Evolutionary conservation across 2,888 invertebrate species (phyloP).

Genomic region (Slavum lentiscoides): DNA sequence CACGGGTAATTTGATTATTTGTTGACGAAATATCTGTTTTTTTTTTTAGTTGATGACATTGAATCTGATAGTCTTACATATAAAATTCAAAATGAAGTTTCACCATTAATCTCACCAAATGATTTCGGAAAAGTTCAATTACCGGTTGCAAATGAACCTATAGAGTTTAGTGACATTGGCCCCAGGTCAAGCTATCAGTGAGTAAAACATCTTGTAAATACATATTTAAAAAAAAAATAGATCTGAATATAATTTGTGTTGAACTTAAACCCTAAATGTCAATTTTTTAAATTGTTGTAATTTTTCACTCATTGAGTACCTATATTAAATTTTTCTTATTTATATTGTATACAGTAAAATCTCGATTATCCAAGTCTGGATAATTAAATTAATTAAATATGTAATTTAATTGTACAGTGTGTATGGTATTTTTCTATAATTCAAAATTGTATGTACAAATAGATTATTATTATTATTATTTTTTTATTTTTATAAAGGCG

Average conservation of each 20-base stretch:
- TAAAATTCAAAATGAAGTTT: conserved; percentile 52
- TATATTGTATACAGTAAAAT: too few relatives aligned
- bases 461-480: too few relatives aligned
- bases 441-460: too few relatives aligned
- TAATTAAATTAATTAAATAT: too few relatives aligned
- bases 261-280: not conserved
- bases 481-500: too few relatives aligned
- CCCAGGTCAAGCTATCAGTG: conserved; percentile 33
- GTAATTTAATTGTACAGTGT: too few relatives aligned
- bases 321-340: too few relatives aligned
- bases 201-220: not conserved
- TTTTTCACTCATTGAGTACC: too few relatives aligned
- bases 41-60: conserved; percentile 2
- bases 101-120: not conserved
- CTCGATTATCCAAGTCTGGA: too few relatives aligned
- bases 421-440: too few relatives aligned
- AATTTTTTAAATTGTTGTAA: too few relatives aligned
- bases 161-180: conserved; percentile 33
- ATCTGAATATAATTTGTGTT: not conserved
- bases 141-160: conserved; percentile 13
- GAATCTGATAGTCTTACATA: not conserved
- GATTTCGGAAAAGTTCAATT: not conserved
- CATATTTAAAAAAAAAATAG: not conserved
- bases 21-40: not conserved
- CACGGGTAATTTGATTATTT: too few relatives aligned